Conservation (phyloP, 2,797 vertebrate species). For the Siniperca undulata region DNA sequence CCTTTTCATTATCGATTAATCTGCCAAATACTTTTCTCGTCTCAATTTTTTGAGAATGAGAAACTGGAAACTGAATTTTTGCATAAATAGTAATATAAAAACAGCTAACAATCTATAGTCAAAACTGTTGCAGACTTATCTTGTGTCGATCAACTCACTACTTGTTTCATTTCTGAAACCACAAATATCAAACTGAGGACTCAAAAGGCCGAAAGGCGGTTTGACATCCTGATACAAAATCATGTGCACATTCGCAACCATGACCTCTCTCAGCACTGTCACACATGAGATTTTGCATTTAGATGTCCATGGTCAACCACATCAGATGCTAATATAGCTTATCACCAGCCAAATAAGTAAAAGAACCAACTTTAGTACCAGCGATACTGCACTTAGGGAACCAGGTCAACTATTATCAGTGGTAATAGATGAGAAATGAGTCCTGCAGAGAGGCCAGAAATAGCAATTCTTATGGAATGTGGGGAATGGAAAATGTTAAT, state of each 20-base stretch:
- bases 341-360: conserved; percentile 35
- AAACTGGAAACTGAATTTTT: background rate
- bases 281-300: conserved; percentile 36
- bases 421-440: conserved; percentile 49
- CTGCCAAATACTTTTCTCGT: background rate
- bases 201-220: background rate
- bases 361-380: conserved; percentile 40
- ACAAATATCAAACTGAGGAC: background rate
- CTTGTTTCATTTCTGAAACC: background rate
- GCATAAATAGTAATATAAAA: background rate
- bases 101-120: background rate
- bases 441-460: conserved; percentile 37
- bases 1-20: background rate
- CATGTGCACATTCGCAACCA: conserved; percentile 16
- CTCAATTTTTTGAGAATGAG: background rate
- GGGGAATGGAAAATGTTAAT: background rate
- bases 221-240: conserved; percentile 12
- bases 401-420: conserved; percentile 65
- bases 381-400: conserved; percentile 45
- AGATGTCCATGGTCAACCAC: conserved; percentile 20
- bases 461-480: conserved; percentile 24
- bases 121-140: background rate
- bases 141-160: no score
- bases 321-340: conserved; percentile 42
- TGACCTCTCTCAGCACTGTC: conserved; percentile 3